Evolutionary conservation across 1,140 invertebrate species (phyloP), one percentile per base, ranked within the genome.

Genomic region (Tribolium madens): DNA sequence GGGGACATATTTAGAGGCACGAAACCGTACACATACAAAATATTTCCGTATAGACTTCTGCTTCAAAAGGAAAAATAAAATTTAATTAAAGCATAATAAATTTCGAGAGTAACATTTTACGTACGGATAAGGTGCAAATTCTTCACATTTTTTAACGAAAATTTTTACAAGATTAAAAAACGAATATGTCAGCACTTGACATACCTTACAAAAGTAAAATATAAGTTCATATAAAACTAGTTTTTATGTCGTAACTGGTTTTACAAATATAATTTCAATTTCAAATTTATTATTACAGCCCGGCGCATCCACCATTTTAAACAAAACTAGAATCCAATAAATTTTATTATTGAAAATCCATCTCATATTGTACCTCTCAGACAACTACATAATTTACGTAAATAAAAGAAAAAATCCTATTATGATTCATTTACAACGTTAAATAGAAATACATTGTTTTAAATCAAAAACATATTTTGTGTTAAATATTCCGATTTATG

Each of bases 1-100:
- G 52, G 17, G 7, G 52, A 57, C 52, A 57, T 57, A 57, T 57
- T 57, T 18, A 18, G 52, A 21, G n/a, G 7, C 52, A 57, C 50
- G 50, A 53, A 53, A 15, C 50, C 50, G 50, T 14, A 12, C 14
- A 53, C 50, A 53, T 53, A 17, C 7, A 15, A 15, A 53, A 53
- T 53, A 53, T 53, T 53, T 53, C 15, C 12, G 7, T 12, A 47
- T 47, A 47, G 10, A 47, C 10, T 4, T 47, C 10, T 14, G 46
- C 46, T 3, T 3, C 10, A 47, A 9, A n/a, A 47, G 13, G 13
- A 47, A 14, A 14, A n/a, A 14, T n/a, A 47, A 47, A 47, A 47
- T 47, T 47, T 47, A 47, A 47, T 47, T 1, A 47, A 47, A 47
- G 1, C 46, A 47, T 12, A 47, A 14, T 47, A 47, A 3, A 47